phyloP scores from a whole-genome alignment of 2,113 vertebrate genomes.

The Potamarius usumacintae region DNA sequence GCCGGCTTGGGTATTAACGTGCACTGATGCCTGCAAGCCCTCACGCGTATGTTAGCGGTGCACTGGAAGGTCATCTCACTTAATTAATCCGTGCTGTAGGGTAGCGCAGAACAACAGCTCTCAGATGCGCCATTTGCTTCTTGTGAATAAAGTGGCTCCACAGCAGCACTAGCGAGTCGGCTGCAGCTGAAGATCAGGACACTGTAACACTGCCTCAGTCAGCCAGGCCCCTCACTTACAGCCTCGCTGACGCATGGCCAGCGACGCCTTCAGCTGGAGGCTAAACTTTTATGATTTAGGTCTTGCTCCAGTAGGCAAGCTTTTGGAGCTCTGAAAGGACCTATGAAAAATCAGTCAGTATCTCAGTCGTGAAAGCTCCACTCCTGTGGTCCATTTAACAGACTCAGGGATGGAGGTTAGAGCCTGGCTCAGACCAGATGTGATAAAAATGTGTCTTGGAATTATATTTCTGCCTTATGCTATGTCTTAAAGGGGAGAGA shows the following conservation, averaged over 20 bases:
- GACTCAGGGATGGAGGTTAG: slow-evolving; percentile 16
- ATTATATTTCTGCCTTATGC: slow-evolving; percentile 23
- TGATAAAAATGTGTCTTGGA: slow-evolving; percentile 43
- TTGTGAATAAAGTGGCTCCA: slow-evolving; percentile 15
- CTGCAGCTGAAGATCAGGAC: background rate
- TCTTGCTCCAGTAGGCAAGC: slow-evolving; percentile 28
- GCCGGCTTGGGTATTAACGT: slow-evolving; percentile 27
- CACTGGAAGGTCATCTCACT: slow-evolving; percentile 48
- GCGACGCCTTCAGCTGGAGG: slow-evolving; percentile 37
- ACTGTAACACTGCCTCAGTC: slow-evolving; percentile 8
- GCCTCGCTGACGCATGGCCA: slow-evolving; percentile 27
- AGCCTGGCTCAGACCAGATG: slow-evolving; percentile 16
- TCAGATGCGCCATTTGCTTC: slow-evolving; percentile 22
- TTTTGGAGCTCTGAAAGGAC: slow-evolving; percentile 35
- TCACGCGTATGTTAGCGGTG: slow-evolving; percentile 39
- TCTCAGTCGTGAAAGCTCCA: slow-evolving; percentile 30
- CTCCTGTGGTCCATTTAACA: slow-evolving; percentile 36
- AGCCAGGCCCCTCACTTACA: slow-evolving; percentile 21
- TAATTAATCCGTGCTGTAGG: slow-evolving; percentile 44
- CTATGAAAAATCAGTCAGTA: slow-evolving; percentile 48
- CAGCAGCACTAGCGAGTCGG: background rate
- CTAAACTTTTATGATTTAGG: slow-evolving; percentile 46
- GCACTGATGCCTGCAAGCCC: slow-evolving; percentile 30
- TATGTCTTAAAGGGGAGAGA: background rate
- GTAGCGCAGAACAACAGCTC: slow-evolving; percentile 26